Percentiles rank a stretch among this genome's conserved stretches.
Conservation (phyloP, 1,140 invertebrate genomes). For the Leptopilina boulardi region DNA sequence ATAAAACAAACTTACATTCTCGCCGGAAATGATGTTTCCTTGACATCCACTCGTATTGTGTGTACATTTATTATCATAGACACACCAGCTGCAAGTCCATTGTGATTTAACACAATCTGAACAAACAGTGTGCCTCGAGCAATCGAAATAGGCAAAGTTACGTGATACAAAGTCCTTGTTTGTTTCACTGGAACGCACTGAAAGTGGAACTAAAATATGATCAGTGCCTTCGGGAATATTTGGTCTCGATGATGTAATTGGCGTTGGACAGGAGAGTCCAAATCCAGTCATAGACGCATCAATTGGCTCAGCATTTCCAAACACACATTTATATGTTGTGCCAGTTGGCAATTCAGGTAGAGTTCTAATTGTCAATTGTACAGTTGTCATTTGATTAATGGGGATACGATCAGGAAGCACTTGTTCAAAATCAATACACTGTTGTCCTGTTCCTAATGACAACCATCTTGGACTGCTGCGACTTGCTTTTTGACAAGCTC, state of each 20-base stretch:
- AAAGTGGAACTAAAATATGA: constrained; percentile 93
- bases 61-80: constrained; percentile 95
- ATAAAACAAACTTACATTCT: constrained; percentile 80
- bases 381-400: constrained; percentile 88
- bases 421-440: constrained; percentile 97
- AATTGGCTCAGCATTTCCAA: constrained; percentile 88
- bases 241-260: constrained; percentile 85
- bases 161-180: constrained; percentile 96
- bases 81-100: constrained; percentile 97
- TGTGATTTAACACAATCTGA: constrained; percentile 90
- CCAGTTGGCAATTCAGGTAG: constrained; percentile 91
- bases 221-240: constrained; percentile 88
- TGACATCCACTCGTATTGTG: constrained; percentile 90
- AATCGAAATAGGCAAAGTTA: constrained; percentile 96
- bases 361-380: constrained; percentile 92
- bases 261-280: constrained; percentile 91
- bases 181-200: constrained; percentile 93
- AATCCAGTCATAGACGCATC: constrained; percentile 88
- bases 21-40: constrained; percentile 86
- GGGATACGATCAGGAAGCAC: constrained; percentile 93
- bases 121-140: constrained; percentile 90
- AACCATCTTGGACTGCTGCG: constrained; percentile 94
- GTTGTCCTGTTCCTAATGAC: constrained; percentile 91
- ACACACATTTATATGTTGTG: constrained; percentile 96
- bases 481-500: constrained; percentile 90